A percentile compares a stretch with the other conserved stretches of the same genome.
These are phyloP conservation scores for Todiramphus saurophagus DNA, from an alignment of 2,113 vertebrate genomes.

Conservation along the genomic window DNA sequence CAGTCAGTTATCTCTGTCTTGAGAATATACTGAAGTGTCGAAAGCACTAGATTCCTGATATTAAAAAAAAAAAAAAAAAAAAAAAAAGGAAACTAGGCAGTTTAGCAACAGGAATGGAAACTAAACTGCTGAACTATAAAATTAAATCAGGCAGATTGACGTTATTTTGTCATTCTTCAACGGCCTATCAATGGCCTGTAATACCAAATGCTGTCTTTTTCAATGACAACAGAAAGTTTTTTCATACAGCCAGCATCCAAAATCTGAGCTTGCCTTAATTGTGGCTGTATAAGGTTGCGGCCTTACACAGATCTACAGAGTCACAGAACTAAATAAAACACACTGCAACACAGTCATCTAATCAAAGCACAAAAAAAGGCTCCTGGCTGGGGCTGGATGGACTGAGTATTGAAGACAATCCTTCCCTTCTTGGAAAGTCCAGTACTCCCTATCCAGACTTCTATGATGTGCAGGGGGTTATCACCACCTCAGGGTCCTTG, in stretches of 20 bases:
- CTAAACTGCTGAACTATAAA: not conserved
- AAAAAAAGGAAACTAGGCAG: not conserved
- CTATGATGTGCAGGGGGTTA: not conserved
- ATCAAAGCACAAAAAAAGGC: not conserved
- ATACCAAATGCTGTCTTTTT: not conserved
- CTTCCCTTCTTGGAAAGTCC: not conserved
- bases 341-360: rapidly evolving
- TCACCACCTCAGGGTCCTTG: not conserved
- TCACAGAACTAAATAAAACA: not conserved
- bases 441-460: not conserved
- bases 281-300: not conserved
- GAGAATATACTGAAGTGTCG: not conserved
- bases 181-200: not conserved
- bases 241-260: not conserved
- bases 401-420: not conserved
- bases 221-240: not conserved
- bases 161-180: not conserved
- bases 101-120: not conserved
- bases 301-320: not conserved
- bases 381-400: not conserved
- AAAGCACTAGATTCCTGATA: not conserved
- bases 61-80: not conserved
- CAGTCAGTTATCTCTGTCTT: not conserved
- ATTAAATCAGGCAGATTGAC: not conserved
- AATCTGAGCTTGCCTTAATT: not conserved